Percentiles rank a stretch among this genome's conserved stretches.
Evolutionary conservation across 2,113 vertebrate genomes (phyloP).

Genomic region (Corvus moneduloides): DNA sequence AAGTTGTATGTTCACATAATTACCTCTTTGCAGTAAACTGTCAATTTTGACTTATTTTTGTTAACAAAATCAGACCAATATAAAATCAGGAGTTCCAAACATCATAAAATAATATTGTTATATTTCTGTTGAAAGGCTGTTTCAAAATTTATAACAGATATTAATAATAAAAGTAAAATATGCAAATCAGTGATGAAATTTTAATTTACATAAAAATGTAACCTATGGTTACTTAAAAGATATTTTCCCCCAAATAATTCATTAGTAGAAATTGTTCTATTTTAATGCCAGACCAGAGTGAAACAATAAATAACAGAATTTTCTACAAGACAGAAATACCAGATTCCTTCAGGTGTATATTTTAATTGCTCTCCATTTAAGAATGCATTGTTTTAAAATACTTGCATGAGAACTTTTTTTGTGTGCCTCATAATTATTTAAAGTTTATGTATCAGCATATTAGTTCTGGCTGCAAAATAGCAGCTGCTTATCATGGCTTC

Average conservation of each 20-base stretch:
- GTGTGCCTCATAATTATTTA: neutral
- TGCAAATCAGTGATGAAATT: neutral
- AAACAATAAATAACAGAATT: neutral
- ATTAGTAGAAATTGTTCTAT: neutral
- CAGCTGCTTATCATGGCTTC: neutral
- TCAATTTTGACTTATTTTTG: neutral
- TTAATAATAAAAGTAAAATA: neutral
- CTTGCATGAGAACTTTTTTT: neutral
- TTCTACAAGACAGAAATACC: neutral
- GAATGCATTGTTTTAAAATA: neutral
- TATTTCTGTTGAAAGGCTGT: neutral
- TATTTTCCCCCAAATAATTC: neutral
- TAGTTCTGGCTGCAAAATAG: neutral
- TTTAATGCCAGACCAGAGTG: neutral
- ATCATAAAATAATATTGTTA: neutral
- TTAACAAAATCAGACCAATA: neutral
- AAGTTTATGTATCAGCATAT: neutral
- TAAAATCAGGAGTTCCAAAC: neutral
- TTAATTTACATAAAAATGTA: neutral
- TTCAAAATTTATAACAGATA: neutral
- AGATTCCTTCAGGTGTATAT: neutral
- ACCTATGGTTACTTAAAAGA: neutral
- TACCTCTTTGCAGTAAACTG: neutral
- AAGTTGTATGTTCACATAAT: neutral
- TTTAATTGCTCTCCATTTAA: neutral